phyloP scores from a whole-genome alignment of 37 sponge, comb jelly and placozoan species.

The Petrosia ficiformis region DNA sequence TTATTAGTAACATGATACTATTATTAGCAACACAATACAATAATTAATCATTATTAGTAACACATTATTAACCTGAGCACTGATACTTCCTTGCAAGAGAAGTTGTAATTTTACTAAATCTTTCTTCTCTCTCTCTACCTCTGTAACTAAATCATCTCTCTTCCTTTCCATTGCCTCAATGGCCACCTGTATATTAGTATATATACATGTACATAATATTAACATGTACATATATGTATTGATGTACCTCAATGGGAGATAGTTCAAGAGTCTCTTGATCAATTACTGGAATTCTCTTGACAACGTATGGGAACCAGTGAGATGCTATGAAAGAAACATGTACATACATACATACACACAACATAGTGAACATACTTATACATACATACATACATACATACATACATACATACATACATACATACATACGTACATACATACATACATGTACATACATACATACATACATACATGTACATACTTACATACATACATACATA shows the following conservation, averaged over 20 bases:
- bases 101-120: conserved; percentile 84
- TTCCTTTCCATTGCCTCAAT: conserved; percentile 89
- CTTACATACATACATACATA: too few species aligned
- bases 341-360: too few species aligned
- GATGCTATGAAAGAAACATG: conserved; percentile 44
- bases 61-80: conserved; percentile 79
- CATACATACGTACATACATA: too few species aligned
- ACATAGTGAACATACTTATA: too few species aligned
- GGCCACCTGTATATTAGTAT: conserved; percentile 61
- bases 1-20: too few species aligned
- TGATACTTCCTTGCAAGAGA: conserved; percentile 77
- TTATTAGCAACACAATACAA: too few species aligned
- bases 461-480: too few species aligned
- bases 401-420: too few species aligned
- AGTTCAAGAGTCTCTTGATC: conserved; percentile 68
- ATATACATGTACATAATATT: not conserved
- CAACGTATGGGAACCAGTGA: conserved; percentile 90
- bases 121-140: conserved; percentile 55
- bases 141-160: conserved; percentile 43
- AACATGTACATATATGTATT: not conserved
- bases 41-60: too few species aligned
- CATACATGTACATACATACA: too few species aligned
- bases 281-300: conserved; percentile 76
- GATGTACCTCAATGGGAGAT: conserved; percentile 63
- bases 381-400: too few species aligned